These are phyloP conservation scores for Buphagus erythrorhynchus DNA, from an alignment of 2,797 vertebrate genomes.

Conservation along the genomic window DNA sequence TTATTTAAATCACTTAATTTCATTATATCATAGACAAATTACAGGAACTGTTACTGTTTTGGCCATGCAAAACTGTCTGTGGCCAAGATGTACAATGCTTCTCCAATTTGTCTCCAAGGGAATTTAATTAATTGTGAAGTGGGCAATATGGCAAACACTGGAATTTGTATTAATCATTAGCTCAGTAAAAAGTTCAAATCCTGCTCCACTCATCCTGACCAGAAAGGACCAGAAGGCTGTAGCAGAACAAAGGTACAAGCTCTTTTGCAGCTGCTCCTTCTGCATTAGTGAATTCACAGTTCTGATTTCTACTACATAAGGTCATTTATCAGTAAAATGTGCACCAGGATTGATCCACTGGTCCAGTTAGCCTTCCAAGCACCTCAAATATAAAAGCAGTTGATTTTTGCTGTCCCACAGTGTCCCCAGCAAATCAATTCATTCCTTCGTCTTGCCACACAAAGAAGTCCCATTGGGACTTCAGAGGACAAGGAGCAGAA, in stretches of 20 bases:
- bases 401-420: neutral
- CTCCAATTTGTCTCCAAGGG: conserved; percentile 38
- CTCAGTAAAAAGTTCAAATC: conserved; percentile 8
- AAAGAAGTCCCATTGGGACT: neutral
- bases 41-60: conserved; percentile 26
- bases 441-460: neutral
- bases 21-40: conserved; percentile 43
- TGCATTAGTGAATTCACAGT: neutral
- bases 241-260: neutral
- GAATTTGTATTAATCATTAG: conserved; percentile 18
- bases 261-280: neutral
- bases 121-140: conserved; percentile 49
- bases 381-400: neutral
- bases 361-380: neutral
- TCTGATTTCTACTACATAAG: neutral
- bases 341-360: neutral
- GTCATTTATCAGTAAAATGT: neutral
- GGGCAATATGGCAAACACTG: neutral
- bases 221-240: neutral
- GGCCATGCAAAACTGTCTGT: neutral
- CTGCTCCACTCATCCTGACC: neutral
- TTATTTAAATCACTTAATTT: conserved; percentile 66
- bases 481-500: neutral
- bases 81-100: conserved; percentile 3
- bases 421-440: neutral